Evolutionary conservation across 2,888 invertebrate genomes (phyloP).

Genomic region (Orgyia antiqua): DNA sequence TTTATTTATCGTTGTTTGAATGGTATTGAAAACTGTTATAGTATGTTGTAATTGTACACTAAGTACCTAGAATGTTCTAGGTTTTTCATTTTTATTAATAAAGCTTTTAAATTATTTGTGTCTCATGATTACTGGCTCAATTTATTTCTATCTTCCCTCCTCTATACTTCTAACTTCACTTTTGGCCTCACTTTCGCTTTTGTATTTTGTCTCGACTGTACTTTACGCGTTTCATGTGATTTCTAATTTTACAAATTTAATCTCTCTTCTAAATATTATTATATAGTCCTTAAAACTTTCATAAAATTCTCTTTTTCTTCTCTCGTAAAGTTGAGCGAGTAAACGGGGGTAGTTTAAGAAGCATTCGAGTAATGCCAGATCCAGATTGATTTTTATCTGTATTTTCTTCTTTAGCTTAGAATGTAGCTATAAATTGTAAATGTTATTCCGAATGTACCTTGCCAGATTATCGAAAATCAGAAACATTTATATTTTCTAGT

Average conservation of each 20-base stretch:
- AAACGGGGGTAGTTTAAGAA: slow-evolving; percentile 27
- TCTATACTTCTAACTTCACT: slow-evolving; percentile 10
- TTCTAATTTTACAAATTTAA: slow-evolving; percentile 25
- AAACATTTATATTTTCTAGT: slow-evolving; percentile 24
- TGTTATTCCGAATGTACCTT: slow-evolving; percentile 24
- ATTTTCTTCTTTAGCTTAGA: slow-evolving; percentile 19
- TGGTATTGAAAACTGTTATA: background rate
- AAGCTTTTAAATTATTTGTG: slow-evolving; percentile 24
- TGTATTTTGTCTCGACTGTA: no score
- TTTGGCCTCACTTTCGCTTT: slow-evolving; percentile 13
- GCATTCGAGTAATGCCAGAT: slow-evolving; percentile 12
- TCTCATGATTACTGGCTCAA: slow-evolving; percentile 39
- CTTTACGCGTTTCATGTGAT: no score
- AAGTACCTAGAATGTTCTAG: slow-evolving; percentile 33
- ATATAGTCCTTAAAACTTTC: no score
- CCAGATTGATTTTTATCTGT: slow-evolving; percentile 12
- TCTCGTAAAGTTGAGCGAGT: slow-evolving; percentile 26
- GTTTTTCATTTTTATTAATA: slow-evolving; percentile 32
- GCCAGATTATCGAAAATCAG: slow-evolving; percentile 25
- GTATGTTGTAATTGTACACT: slow-evolving; percentile 30
- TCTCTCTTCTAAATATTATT: slow-evolving; percentile 16
- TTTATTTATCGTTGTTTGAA: slow-evolving; percentile 16
- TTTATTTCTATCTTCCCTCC: slow-evolving; percentile 11
- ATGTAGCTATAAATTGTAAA: slow-evolving; percentile 20
- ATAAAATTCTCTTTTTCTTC: no score